These are phyloP conservation scores for Vanessa atalanta DNA, from an alignment of 1,140 invertebrate species.

Conservation along the genomic window DNA sequence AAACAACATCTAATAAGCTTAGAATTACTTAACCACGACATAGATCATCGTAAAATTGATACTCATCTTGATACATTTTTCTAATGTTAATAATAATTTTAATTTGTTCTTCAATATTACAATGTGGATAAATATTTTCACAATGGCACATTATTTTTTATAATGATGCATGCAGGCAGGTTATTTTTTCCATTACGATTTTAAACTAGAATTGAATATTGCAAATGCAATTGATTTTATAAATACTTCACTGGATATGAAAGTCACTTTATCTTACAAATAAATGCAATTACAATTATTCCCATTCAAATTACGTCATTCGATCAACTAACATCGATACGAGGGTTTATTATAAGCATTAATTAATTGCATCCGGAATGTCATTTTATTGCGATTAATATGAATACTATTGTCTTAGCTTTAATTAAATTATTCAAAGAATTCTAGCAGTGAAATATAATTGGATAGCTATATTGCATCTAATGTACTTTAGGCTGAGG, in stretches of 20 bases:
- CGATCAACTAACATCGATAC: background rate
- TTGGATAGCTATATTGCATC: too few relatives aligned
- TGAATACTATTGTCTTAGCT: conserved; percentile 2
- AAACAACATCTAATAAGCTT: too few relatives aligned
- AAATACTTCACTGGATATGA: background rate
- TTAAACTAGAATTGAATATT: background rate
- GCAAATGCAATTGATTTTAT: background rate
- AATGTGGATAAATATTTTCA: background rate
- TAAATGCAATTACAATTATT: conserved; percentile 5
- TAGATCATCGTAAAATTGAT: too few relatives aligned
- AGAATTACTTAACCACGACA: too few relatives aligned
- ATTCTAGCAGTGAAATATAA: background rate
- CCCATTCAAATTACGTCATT: background rate
- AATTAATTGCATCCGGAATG: conserved; percentile 17
- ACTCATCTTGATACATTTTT: background rate
- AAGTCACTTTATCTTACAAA: conserved; percentile 11
- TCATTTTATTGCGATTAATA: conserved; percentile 14
- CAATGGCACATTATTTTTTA: background rate
- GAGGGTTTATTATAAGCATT: background rate
- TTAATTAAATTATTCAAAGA: background rate
- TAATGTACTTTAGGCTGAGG: too few relatives aligned
- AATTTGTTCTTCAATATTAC: background rate
- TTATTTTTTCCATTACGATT: background rate
- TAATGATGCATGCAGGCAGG: background rate
- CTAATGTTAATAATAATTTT: background rate